Percentiles rank a stretch among this genome's conserved stretches.
Conservation (phyloP, 2,888 invertebrate genomes). For the Thera britannica region DNA sequence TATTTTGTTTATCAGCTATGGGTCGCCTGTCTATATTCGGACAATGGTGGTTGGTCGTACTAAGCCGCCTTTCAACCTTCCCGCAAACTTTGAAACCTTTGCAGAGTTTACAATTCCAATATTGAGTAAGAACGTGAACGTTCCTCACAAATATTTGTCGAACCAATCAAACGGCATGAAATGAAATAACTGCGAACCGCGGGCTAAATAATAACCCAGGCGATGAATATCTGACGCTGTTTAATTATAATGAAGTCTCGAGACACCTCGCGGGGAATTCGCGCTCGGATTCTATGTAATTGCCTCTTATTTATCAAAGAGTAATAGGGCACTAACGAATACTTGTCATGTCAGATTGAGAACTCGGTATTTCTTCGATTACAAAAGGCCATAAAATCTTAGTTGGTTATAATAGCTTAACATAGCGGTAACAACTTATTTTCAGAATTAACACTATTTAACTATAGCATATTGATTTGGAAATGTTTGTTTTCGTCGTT, state of each 20-base stretch:
- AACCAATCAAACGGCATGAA: conserved; percentile 50
- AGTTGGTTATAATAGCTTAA: neutral
- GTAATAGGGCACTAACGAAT: conserved; percentile 27
- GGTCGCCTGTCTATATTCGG: neutral
- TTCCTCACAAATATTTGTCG: conserved; percentile 43
- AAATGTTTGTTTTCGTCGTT: neutral
- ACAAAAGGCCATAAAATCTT: neutral
- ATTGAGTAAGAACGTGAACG: conserved; percentile 33
- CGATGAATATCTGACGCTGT: conserved; percentile 27
- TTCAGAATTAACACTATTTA: neutral
- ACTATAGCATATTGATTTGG: too few relatives aligned
- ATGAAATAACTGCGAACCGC: conserved; percentile 40
- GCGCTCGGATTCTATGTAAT: conserved; percentile 26
- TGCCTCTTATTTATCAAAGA: conserved; percentile 35
- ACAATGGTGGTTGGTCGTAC: neutral
- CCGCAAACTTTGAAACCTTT: conserved; percentile 21
- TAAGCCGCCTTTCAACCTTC: neutral
- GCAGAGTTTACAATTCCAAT: conserved; percentile 32
- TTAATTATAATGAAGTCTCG: conserved; percentile 34
- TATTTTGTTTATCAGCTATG: neutral
- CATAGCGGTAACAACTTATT: neutral
- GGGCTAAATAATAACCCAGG: conserved; percentile 27
- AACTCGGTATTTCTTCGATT: conserved; percentile 2
- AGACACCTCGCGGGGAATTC: conserved; percentile 29
- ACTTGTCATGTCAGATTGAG: conserved; percentile 17